These are phyloP conservation scores for Thinocorus orbignyianus DNA, from an alignment of 2,113 vertebrate genomes.

Conservation along the genomic window DNA sequence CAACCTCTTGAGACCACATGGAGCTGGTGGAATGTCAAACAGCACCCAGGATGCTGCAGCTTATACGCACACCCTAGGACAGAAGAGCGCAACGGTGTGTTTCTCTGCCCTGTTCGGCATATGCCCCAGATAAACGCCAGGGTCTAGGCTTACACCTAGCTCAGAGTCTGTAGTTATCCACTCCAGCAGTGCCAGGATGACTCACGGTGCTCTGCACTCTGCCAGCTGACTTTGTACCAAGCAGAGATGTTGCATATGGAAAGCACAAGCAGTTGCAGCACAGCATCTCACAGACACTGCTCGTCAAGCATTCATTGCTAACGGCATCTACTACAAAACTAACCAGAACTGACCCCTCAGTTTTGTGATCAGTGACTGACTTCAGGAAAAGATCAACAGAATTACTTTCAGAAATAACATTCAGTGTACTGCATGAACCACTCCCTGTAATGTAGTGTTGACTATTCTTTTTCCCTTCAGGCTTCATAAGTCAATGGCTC, in stretches of 20 bases:
- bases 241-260: neutral
- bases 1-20: neutral
- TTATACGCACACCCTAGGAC: neutral
- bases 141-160: neutral
- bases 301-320: neutral
- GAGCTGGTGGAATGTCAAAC: neutral
- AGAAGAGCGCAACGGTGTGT: neutral
- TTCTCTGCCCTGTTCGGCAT: neutral
- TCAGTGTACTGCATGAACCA: neutral
- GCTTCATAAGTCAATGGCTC: neutral
- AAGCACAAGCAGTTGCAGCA: neutral
- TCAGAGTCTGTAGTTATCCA: neutral
- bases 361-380: fast-evolving
- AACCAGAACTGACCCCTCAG: neutral
- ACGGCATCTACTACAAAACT: neutral
- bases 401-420: neutral
- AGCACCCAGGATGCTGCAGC: neutral
- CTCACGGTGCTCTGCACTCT: neutral
- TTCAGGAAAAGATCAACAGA: neutral
- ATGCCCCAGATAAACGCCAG: neutral
- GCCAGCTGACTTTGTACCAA: neutral
- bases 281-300: neutral
- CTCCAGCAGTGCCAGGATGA: neutral
- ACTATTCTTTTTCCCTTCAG: neutral
- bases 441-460: neutral